Conservation (phyloP, 1,140 invertebrate genomes). For the Drosophila lini region DNA sequence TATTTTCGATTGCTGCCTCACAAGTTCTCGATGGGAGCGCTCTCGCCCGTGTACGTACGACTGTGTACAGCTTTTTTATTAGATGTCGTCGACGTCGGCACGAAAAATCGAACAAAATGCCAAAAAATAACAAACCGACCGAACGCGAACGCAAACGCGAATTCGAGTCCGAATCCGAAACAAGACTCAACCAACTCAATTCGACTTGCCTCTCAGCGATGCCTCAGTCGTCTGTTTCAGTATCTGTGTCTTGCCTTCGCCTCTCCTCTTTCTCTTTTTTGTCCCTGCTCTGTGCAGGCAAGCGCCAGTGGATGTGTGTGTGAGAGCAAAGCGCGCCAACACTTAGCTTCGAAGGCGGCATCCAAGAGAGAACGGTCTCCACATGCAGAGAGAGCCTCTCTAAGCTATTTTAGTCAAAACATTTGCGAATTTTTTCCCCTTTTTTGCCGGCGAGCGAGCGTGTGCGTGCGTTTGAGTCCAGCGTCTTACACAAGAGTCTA, state of each 20-base stretch:
- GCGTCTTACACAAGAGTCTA: conserved; percentile 45
- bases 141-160: conserved; percentile 56
- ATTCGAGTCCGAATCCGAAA: conserved; percentile 63
- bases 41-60: conserved; percentile 40
- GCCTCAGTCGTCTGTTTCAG: conserved; percentile 37
- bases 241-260: conserved; percentile 24
- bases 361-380: conserved; percentile 15
- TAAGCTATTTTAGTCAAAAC: conserved; percentile 83
- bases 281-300: conserved; percentile 1
- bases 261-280: conserved; percentile 23
- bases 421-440: conserved; percentile 74
- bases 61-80: conserved; percentile 75
- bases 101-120: conserved; percentile 81
- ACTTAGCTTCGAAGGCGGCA: conserved; percentile 55
- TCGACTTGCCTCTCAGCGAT: conserved; percentile 39
- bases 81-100: conserved; percentile 64
- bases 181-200: conserved; percentile 59
- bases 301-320: neutral
- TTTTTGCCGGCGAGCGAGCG: conserved; percentile 67
- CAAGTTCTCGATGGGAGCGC: conserved; percentile 37
- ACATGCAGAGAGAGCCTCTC: conserved; percentile 42
- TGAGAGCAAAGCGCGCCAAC: conserved; percentile 64
- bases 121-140: conserved; percentile 79
- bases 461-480: conserved; percentile 27
- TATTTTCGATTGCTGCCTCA: conserved; percentile 45